A percentile compares a stretch with the other conserved stretches of the same genome.
Evolutionary conservation across 2,888 invertebrate species (phyloP).

Genomic region (Microplitis deprimator): DNA sequence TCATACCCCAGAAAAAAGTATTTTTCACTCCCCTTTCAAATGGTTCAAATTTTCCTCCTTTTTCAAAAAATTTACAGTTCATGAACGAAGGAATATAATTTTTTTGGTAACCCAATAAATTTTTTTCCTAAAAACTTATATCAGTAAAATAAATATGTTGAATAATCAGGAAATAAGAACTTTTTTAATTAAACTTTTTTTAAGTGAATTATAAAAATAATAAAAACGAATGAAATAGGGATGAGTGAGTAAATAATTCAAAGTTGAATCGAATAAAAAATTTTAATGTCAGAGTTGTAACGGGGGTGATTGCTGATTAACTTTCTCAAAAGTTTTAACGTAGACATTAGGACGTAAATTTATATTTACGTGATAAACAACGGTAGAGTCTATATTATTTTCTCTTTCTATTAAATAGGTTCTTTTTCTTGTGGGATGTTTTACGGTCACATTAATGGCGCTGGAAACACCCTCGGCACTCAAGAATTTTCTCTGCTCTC

Average conservation of each 20-base stretch:
- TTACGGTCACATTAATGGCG: conserved; percentile 65
- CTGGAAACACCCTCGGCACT: conserved; percentile 55
- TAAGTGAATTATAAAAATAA: background rate
- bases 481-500: conserved; percentile 36
- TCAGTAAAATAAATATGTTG: no score
- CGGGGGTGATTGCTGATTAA: conserved; percentile 21
- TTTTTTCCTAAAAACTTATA: no score
- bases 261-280: background rate
- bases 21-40: no score
- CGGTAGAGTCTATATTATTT: conserved; percentile 12
- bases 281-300: conserved; percentile 5
- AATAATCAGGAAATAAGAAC: background rate
- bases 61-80: no score
- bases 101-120: no score
- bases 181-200: background rate
- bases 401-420: conserved; percentile 9
- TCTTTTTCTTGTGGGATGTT: conserved; percentile 45
- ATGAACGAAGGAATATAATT: no score
- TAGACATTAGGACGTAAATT: conserved; percentile 18
- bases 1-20: no score
- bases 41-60: no score
- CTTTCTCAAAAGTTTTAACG: conserved; percentile 13
- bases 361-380: conserved; percentile 6
- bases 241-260: background rate
- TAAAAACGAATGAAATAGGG: background rate